These are phyloP conservation scores for Alosa alosa DNA, from an alignment of 2,113 vertebrate genomes.

Conservation along the genomic window DNA sequence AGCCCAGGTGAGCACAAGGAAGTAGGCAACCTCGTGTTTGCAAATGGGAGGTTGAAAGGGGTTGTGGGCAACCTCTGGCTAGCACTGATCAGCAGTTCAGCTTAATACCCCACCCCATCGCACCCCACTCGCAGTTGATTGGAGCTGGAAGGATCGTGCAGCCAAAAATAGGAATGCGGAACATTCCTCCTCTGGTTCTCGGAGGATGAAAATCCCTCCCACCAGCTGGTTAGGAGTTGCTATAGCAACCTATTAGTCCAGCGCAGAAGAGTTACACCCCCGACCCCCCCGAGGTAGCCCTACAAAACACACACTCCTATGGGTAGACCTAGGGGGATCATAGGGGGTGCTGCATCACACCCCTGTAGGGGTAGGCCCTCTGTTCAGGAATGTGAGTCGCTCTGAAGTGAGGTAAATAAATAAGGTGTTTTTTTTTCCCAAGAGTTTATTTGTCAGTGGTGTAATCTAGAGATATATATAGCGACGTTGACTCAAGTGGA, in stretches of 20 bases:
- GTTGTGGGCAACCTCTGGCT: neutral
- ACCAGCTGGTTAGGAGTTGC: slow-evolving; percentile 47
- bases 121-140: neutral
- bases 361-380: neutral
- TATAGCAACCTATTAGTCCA: slow-evolving; percentile 50
- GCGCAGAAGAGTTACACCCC: slow-evolving; percentile 4
- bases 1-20: neutral
- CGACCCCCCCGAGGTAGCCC: slow-evolving; percentile 37
- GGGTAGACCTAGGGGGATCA: slow-evolving; percentile 17
- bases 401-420: neutral
- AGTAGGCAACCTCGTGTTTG: neutral
- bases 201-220: slow-evolving; percentile 45
- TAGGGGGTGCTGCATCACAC: neutral
- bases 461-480: neutral
- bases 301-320: neutral
- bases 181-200: slow-evolving; percentile 46
- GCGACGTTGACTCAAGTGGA: neutral
- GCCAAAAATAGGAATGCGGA: slow-evolving; percentile 52
- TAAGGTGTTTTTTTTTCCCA: neutral
- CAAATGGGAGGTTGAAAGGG: neutral
- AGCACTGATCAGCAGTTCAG: neutral
- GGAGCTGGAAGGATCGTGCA: slow-evolving; percentile 11
- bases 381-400: neutral
- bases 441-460: neutral
- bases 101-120: neutral